Evolutionary conservation across 2,888 invertebrate genomes (phyloP), one percentile per base, ranked within the genome.

Genomic region (Lasioglossum pauxillum): DNA sequence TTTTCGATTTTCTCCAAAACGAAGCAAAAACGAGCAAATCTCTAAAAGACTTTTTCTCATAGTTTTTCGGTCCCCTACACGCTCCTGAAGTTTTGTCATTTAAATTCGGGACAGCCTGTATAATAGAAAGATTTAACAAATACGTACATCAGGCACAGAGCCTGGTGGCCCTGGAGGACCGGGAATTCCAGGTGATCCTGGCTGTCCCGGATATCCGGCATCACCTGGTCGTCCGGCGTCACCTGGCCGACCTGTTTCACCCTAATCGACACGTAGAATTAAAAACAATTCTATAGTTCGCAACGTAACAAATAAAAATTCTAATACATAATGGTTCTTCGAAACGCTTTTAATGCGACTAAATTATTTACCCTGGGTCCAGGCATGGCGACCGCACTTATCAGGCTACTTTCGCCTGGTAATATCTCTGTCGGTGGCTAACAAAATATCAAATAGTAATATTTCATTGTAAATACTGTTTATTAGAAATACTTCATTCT

Each of bases 201-300:
- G 97, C 0, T 97, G 97, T 7, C 98, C 98, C 0, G 97, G 97
- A 0, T 97, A 97, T 7, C 98, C 98, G 0, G 96, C 92, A 0
- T 98, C 97, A 0, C 97, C 97, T 23, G 96, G 96, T 0, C 95
- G 92, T 0, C 98, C 98, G 0, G 96, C 93, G 0, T 98, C 97
- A 0, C 97, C 97, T 27, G 96, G 96, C 0, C 95, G 92, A 0
- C 98, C 98, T 75, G 96, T 96, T 71, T 96, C 96, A 3, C 98
- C 98, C 72, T 97, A 23, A 95, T 93, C 23, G 5, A 57, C 7
- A 80, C 3, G 27, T 67, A 19, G 0, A 31, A 31, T 64, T 64
- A 31, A 64, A 64, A 31, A 31, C 16, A 31, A 64, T 31, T 19
- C 3, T 57, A n/a, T 12, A 57, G 12, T n/a, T 57, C 5, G 12